phyloP scores from a whole-genome alignment of 2,888 invertebrate species.

The Eupeodes latifasciatus region DNA sequence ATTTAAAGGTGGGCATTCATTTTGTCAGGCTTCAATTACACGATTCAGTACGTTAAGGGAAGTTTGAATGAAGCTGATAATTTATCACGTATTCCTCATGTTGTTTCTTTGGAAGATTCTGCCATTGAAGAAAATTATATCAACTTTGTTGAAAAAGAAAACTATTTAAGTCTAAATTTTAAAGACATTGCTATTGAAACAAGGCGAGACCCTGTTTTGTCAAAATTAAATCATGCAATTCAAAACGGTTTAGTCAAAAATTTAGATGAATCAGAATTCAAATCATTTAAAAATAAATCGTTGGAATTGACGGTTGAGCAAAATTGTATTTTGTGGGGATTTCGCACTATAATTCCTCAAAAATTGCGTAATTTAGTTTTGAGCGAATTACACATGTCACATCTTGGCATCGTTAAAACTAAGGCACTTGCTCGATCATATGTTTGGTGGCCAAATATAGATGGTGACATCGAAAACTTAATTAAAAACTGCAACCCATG shows the following conservation, averaged over 20 bases:
- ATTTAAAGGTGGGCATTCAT: not conserved
- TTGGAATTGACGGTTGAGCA: slow-evolving; percentile 60
- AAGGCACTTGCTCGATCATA: slow-evolving; percentile 59
- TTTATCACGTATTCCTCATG: slow-evolving; percentile 4
- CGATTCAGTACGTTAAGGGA: slow-evolving; percentile 5
- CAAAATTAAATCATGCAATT: slow-evolving; percentile 51
- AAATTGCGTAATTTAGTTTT: slow-evolving; percentile 39
- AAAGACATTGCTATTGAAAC: slow-evolving; percentile 19
- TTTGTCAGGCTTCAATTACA: not conserved
- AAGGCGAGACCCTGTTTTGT: slow-evolving; percentile 18
- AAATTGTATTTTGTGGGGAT: slow-evolving; percentile 59
- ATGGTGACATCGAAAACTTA: slow-evolving; percentile 60
- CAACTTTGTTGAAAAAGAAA: slow-evolving; percentile 1
- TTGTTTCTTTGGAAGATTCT: not conserved
- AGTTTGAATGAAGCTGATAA: slow-evolving; percentile 10
- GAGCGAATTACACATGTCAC: slow-evolving; percentile 65
- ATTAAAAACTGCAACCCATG: slow-evolving; percentile 59
- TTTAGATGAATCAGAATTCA: slow-evolving; percentile 37
- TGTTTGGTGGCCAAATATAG: slow-evolving; percentile 70
- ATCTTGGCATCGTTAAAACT: slow-evolving; percentile 72
- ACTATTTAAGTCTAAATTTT: not conserved
- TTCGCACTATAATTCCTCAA: slow-evolving; percentile 52
- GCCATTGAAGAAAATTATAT: slow-evolving; percentile 12
- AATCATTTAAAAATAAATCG: slow-evolving; percentile 43
- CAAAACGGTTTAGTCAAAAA: slow-evolving; percentile 46